A percentile compares a stretch with the other conserved stretches of the same genome.
Conservation (phyloP, 2,888 invertebrate genomes). For the Agriotes lineatus region DNA sequence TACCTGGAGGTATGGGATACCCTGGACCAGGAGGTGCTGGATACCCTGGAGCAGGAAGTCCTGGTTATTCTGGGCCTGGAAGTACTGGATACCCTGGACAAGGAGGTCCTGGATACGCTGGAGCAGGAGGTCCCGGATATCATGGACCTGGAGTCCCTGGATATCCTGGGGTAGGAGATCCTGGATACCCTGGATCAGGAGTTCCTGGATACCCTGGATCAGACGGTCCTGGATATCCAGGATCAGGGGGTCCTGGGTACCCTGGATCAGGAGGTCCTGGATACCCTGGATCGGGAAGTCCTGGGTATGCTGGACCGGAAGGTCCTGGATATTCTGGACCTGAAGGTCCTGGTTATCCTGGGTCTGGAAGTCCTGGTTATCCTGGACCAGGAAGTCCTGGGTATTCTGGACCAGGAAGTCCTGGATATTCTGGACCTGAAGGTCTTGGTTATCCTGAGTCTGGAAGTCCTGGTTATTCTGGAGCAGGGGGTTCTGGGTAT, state of each 20-base stretch:
- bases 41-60: slow-evolving; percentile 2
- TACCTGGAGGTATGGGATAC: slow-evolving; percentile 17
- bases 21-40: slow-evolving; percentile 23
- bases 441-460: neutral
- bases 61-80: neutral
- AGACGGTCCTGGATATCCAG: too few species aligned
- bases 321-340: too few species aligned
- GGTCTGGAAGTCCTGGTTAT: slow-evolving; percentile 38
- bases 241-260: too few species aligned
- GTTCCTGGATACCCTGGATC: too few species aligned
- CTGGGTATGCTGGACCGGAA: too few species aligned
- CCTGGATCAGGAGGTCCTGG: too few species aligned
- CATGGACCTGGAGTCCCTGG: too few species aligned
- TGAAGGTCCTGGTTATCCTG: neutral
- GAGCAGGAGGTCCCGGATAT: neutral
- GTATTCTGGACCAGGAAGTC: neutral
- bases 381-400: slow-evolving; percentile 36
- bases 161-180: too few species aligned
- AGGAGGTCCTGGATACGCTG: slow-evolving; percentile 11
- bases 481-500: slow-evolving; percentile 31
- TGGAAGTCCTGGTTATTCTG: neutral
- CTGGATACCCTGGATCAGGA: too few species aligned
- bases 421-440: neutral
- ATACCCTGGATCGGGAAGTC: too few species aligned
- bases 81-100: slow-evolving; percentile 34